Base-by-base conservation (phyloP, 1,140 invertebrate species). In the Helicoverpa armigera region DNA sequence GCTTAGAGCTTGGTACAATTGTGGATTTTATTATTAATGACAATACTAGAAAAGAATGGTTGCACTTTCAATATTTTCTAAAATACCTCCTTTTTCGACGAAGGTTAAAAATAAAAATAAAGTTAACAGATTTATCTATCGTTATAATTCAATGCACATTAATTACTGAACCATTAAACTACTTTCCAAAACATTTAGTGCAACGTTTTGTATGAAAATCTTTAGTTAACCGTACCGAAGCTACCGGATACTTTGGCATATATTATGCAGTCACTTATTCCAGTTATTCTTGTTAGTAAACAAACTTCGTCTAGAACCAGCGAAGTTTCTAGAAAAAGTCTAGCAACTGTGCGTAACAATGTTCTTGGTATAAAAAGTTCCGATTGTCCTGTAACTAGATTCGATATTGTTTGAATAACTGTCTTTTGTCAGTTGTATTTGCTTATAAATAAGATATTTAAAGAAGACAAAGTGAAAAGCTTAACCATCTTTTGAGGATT, bases 241-340 rank as follows among this genome's bases (percentile, higher is more conserved):
- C 43, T 69, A 18, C n/a, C 23, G 18, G 10, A 53, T 53, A 72
- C 50, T 53, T 12, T 29, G 16, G 23, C 67, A 72, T 72, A 53
- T 14, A 72, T 72, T 54, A 72, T 72, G 69, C 69, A 72, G 50
- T 53, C 67, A 16, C 48, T 51, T 53, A 72, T 53, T 53, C 69
- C 67, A 16, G 16, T 51, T 53, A 72, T 53, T 53, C 69, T 54
- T n/a, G 69, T 72, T 72, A 72, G 63, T 43, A 72, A 72, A 54
- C 69, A 54, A 72, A 72, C 69, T 72, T 72, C 14, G 16, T 29
- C n/a, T 50, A 29, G 4, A 11, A 7, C 48, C 48, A 7, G 43
- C 60, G 50, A 29, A 53, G 11, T 53, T 54, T 31, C 50, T 12
- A 51, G 53, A 23, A 69, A 67, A 51, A 51, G 53, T 11, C 50